These are phyloP conservation scores for Glyphotaelius pellucidus DNA, from an alignment of 2,888 invertebrate genomes.

Conservation along the genomic window DNA sequence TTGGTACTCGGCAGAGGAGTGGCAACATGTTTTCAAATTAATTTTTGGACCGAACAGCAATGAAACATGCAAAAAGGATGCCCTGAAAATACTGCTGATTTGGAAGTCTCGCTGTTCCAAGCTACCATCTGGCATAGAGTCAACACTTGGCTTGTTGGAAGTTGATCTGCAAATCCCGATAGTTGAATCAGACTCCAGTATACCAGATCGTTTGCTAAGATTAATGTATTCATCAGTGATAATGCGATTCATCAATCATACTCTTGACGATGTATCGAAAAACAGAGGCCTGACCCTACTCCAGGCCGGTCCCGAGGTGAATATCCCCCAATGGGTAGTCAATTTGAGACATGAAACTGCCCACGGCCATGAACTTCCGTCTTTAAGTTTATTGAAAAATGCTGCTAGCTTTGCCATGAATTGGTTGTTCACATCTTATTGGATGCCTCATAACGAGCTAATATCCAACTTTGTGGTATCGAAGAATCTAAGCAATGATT, in stretches of 20 bases:
- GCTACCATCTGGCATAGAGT: conserved; percentile 80
- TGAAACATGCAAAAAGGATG: conserved; percentile 70
- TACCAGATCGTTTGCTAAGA: conserved; percentile 75
- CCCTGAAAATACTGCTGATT: conserved; percentile 74
- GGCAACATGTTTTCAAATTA: conserved; percentile 75
- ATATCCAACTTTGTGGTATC: conserved; percentile 74
- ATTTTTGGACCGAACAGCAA: conserved; percentile 72
- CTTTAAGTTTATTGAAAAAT: conserved; percentile 79
- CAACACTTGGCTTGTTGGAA: conserved; percentile 78
- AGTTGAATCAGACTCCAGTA: conserved; percentile 68
- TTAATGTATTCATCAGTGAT: conserved; percentile 81
- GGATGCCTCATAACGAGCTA: conserved; percentile 77
- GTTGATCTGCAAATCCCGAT: conserved; percentile 73
- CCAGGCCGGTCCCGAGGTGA: conserved; percentile 80
- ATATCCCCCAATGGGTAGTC: conserved; percentile 89
- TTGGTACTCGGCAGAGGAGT: conserved; percentile 76
- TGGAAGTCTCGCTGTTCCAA: conserved; percentile 79
- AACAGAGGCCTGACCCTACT: conserved; percentile 76
- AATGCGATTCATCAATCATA: conserved; percentile 82
- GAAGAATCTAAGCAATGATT: conserved; percentile 68
- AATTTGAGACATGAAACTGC: conserved; percentile 87
- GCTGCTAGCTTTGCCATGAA: conserved; percentile 80
- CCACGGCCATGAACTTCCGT: conserved; percentile 83
- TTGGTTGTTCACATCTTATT: conserved; percentile 84
- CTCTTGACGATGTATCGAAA: conserved; percentile 76